Conservation (phyloP, 2,113 vertebrate species). For the Tricholaema leucomelas region DNA sequence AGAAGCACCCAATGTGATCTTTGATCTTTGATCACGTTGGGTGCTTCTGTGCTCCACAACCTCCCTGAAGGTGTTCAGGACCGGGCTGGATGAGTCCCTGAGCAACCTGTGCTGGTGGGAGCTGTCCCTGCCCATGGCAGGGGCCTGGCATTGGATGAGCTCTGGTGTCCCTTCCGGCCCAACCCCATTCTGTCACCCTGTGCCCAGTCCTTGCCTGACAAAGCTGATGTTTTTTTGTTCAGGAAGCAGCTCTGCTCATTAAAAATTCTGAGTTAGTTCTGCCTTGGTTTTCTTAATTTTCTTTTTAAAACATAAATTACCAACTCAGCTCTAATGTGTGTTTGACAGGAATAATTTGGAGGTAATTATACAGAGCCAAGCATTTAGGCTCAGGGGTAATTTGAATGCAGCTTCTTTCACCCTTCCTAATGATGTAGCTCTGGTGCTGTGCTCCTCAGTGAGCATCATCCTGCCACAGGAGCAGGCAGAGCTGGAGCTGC, state of each 20-base stretch:
- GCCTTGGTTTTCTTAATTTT: slow-evolving; percentile 31
- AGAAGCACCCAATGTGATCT: too few relatives aligned
- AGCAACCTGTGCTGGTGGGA: too few relatives aligned
- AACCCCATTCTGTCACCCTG: too few relatives aligned
- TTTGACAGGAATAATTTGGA: slow-evolving; percentile 69
- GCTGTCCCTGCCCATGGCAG: too few relatives aligned
- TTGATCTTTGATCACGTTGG: too few relatives aligned
- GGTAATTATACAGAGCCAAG: slow-evolving; percentile 55
- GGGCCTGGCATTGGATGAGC: too few relatives aligned
- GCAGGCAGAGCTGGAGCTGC: slow-evolving; percentile 14
- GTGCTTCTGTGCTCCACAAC: too few relatives aligned
- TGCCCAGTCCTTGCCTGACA: not conserved
- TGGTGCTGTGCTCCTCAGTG: slow-evolving; percentile 13
- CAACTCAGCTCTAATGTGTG: slow-evolving; percentile 39
- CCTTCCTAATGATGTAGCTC: slow-evolving; percentile 51
- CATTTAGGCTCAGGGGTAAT: slow-evolving; percentile 64
- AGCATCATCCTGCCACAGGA: slow-evolving; percentile 40
- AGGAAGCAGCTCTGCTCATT: not conserved
- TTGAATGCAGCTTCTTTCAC: slow-evolving; percentile 58
- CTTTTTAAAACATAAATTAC: slow-evolving; percentile 41
- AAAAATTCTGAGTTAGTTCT: slow-evolving; percentile 31
- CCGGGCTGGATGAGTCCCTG: too few relatives aligned
- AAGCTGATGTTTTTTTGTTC: not conserved
- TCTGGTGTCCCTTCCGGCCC: too few relatives aligned
- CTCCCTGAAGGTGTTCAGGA: too few relatives aligned